Conservation (phyloP, 1,140 invertebrate species). For the Penaeus chinensis region DNA sequence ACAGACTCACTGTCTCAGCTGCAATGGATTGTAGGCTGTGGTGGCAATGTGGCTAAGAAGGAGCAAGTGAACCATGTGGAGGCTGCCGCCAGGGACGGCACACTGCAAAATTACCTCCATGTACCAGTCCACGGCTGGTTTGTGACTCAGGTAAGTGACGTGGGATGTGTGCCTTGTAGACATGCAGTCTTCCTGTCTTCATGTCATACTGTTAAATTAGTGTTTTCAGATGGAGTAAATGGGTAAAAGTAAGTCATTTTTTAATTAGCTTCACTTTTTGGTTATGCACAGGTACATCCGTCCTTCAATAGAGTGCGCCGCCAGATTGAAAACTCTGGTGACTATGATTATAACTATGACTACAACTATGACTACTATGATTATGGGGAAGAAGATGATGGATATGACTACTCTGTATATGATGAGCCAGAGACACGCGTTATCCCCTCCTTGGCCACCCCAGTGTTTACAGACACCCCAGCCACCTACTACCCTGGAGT, state of each 20-base stretch:
- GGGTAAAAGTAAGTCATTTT: too few species aligned
- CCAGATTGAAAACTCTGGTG: neutral
- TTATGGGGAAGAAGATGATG: slow-evolving; percentile 25
- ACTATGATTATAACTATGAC: slow-evolving; percentile 9
- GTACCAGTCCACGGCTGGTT: slow-evolving; percentile 77
- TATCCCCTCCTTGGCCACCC: slow-evolving; percentile 67
- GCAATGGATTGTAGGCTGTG: slow-evolving; percentile 76
- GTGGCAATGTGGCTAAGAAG: slow-evolving; percentile 74
- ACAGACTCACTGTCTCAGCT: slow-evolving; percentile 72
- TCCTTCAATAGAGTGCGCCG: too few species aligned
- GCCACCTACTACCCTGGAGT: slow-evolving; percentile 13
- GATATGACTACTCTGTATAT: slow-evolving; percentile 47
- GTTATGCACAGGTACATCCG: too few species aligned
- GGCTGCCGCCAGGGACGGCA: slow-evolving; percentile 75
- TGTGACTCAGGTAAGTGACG: slow-evolving; percentile 70
- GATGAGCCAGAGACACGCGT: slow-evolving; percentile 67
- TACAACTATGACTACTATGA: slow-evolving; percentile 29
- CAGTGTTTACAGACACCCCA: slow-evolving; percentile 64
- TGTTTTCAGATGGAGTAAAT: too few species aligned
- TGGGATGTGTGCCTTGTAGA: neutral
- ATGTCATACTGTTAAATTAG: neutral
- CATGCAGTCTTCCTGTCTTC: neutral
- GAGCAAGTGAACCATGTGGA: slow-evolving; percentile 74
- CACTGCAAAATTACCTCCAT: slow-evolving; percentile 73
- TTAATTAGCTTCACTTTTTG: too few species aligned